Conservation (phyloP, 2,113 vertebrate genomes). For the Poecilia latipinna region DNA sequence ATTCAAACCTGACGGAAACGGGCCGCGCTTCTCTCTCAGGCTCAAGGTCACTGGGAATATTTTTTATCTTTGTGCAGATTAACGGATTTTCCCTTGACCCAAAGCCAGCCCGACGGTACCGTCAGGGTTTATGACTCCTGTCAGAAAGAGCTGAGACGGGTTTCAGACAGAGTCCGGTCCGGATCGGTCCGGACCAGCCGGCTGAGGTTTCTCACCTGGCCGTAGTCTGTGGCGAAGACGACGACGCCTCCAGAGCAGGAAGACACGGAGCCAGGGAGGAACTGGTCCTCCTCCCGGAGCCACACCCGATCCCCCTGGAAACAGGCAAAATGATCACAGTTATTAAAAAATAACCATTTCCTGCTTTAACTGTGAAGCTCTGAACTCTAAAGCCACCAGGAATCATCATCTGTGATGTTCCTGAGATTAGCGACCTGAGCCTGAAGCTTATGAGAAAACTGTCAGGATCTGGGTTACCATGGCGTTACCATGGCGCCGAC, state of each 20-base stretch:
- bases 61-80: too few relatives aligned
- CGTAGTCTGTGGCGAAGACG: constrained; percentile 90
- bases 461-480: constrained; percentile 10
- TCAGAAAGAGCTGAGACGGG: neutral
- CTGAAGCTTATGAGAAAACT: neutral
- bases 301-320: constrained; percentile 77
- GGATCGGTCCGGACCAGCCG: too few relatives aligned
- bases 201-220: constrained; percentile 56
- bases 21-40: too few relatives aligned
- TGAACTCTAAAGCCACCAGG: neutral
- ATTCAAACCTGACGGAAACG: too few relatives aligned
- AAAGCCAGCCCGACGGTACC: too few relatives aligned
- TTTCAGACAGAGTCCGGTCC: too few relatives aligned
- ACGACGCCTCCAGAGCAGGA: constrained; percentile 91
- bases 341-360: neutral
- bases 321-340: too few relatives aligned
- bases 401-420: neutral
- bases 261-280: constrained; percentile 91
- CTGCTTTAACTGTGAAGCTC: neutral
- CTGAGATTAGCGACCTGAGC: neutral
- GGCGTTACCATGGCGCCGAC: constrained; percentile 17
- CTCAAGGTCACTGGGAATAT: too few relatives aligned
- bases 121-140: too few relatives aligned
- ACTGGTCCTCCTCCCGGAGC: constrained; percentile 91
- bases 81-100: too few relatives aligned